phyloP scores from a whole-genome alignment of 2,797 vertebrate genomes.

The Cryptoprocta ferox region DNA sequence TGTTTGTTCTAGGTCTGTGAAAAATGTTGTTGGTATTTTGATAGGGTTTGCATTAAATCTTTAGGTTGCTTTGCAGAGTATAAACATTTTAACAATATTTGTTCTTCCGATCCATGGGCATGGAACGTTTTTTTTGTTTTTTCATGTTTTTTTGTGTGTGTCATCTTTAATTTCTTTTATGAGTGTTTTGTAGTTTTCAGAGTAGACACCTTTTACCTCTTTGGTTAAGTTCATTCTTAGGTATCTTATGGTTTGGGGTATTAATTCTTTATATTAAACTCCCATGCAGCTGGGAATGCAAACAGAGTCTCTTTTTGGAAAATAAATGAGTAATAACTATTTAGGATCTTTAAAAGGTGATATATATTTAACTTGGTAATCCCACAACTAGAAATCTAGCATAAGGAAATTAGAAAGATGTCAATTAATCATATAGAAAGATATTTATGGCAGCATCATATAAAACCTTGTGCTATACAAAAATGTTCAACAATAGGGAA shows the following conservation, averaged over 20 bases:
- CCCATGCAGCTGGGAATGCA: not conserved
- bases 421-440: not conserved
- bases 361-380: not conserved
- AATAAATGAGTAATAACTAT: not conserved
- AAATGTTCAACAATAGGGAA: not conserved
- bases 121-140: not conserved
- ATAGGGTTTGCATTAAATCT: not conserved
- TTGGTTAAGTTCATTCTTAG: not conserved
- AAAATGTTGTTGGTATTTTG: not conserved
- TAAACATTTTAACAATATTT: not conserved
- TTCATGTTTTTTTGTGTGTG: not conserved
- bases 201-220: not conserved
- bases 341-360: not conserved
- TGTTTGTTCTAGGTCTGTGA: not conserved
- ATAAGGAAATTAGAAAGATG: not conserved
- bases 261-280: not conserved
- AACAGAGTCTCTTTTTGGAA: not conserved
- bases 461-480: not conserved
- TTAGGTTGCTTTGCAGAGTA: not conserved
- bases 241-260: not conserved
- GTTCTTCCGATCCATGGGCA: not conserved
- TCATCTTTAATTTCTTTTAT: not conserved
- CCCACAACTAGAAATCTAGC: not conserved
- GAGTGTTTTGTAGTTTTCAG: not conserved
- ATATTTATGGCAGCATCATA: not conserved